Evolutionary conservation across 64 coral and sea anemone genomes (phyloP), one percentile per base, ranked within the genome.

Genomic region (Stichodactyla mertensii): DNA sequence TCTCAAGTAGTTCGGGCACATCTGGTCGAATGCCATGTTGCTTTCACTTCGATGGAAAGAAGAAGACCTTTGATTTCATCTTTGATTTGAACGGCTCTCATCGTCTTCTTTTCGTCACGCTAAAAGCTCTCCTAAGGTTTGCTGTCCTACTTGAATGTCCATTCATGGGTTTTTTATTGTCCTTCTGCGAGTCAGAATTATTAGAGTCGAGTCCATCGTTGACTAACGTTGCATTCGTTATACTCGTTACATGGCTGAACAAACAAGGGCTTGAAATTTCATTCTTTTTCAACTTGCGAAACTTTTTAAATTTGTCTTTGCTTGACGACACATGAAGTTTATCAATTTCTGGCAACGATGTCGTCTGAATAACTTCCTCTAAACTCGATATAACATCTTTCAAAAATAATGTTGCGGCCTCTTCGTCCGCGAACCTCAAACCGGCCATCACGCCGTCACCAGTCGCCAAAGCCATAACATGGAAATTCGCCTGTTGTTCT

Each of bases 211-310:
- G 45, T 26, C 85, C 90, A 60, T 92, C 86, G 16, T 62, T 60
- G 10, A 96, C 91, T 82, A 84, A 71, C 22, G 94, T 96, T 0
- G 90, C 85, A 4, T 93, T 83, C 6, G 93, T 99, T 16, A 99
- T 99, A 82, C 93, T 99, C 0, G 97, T 99, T 28, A 99, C 97
- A 91, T 99, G 97, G 26, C 93, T 99, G 80, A 99, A 99, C 16
- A 99, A 90, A 92, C 97, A 99, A 26, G 97, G 97, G 6, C 89
- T 99, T 55, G 97, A 99, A 83, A 99, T 99, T 88, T 99, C 97
- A 15, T 90, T 91, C 77, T 99, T 99, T 85, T 99, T 99, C 64
- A 99, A 87, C 78, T 99, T 99, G 10, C 93, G 92, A 86, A 95
- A 95, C 86, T 99, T 99, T 77, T 99, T 99, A n/a, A 87, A 84